A percentile compares a stretch with the other conserved stretches of the same genome.
Evolutionary conservation across 2,113 vertebrate species (phyloP).

Genomic region (Athene noctua): DNA sequence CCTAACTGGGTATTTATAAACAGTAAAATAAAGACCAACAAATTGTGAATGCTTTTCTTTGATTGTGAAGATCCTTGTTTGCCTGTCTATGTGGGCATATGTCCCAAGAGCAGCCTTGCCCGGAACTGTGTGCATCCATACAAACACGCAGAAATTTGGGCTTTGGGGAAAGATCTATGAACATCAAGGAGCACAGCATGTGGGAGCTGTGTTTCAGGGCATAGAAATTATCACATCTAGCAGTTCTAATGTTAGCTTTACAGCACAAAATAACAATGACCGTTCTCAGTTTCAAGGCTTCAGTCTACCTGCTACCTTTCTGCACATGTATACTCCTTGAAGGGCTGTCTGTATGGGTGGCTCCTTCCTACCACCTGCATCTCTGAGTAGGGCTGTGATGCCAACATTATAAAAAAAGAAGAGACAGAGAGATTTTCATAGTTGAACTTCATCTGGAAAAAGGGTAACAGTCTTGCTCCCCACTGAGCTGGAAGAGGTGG

Average conservation of each 20-base stretch:
- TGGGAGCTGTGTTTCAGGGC: fast-evolving
- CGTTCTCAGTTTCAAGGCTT: neutral
- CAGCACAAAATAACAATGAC: neutral
- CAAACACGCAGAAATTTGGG: neutral
- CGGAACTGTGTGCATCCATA: neutral
- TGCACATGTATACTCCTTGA: fast-evolving
- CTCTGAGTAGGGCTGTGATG: neutral
- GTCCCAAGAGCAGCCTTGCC: neutral
- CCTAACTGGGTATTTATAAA: slow-evolving; percentile 54
- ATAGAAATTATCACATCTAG: neutral
- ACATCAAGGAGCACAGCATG: neutral
- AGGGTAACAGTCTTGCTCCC: neutral
- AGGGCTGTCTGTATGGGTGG: neutral
- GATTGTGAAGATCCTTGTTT: slow-evolving; percentile 21
- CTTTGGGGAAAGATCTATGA: neutral
- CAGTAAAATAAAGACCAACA: neutral
- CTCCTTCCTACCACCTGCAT: neutral
- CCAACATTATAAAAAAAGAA: neutral
- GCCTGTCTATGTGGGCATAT: neutral
- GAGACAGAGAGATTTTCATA: neutral
- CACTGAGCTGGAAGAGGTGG: neutral
- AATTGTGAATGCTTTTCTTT: slow-evolving; percentile 48
- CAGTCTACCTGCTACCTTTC: neutral
- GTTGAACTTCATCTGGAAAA: neutral
- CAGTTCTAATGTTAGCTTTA: neutral